These are phyloP conservation scores for Peromyscus polionotus DNA, from an alignment of 2,113 vertebrate genomes.

Conservation along the genomic window DNA sequence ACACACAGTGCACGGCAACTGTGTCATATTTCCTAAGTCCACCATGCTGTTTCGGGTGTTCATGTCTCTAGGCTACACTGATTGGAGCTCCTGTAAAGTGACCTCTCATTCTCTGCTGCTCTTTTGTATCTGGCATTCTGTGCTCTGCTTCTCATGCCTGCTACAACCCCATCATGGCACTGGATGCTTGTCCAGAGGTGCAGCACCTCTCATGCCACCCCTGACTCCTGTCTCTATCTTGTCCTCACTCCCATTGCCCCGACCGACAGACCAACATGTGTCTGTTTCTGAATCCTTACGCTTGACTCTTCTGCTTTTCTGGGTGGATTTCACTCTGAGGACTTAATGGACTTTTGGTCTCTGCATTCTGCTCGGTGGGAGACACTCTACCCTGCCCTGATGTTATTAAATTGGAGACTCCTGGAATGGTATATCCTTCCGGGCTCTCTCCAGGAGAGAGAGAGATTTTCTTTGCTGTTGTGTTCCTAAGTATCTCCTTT, in stretches of 20 bases:
- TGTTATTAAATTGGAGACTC: slow-evolving; percentile 49
- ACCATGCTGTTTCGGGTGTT: background rate
- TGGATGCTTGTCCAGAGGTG: background rate
- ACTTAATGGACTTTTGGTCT: slow-evolving; percentile 31
- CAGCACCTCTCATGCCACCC: rapidly evolving
- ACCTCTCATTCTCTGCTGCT: background rate
- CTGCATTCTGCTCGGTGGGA: background rate
- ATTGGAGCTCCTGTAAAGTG: background rate
- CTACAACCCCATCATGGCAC: background rate
- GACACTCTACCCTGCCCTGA: background rate
- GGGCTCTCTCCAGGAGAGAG: slow-evolving; percentile 29
- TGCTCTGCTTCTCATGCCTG: background rate
- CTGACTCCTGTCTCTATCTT: background rate
- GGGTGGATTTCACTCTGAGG: background rate
- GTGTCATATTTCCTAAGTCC: background rate
- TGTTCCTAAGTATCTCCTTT: slow-evolving; percentile 21
- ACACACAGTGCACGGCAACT: background rate
- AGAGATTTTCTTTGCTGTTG: background rate
- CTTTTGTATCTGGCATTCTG: no score
- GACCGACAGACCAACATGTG: background rate
- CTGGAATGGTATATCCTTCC: background rate
- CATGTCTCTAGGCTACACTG: background rate
- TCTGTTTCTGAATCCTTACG: background rate
- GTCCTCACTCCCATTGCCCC: background rate
- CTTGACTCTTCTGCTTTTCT: background rate